These are phyloP conservation scores for Pantala flavescens DNA, from an alignment of 1,140 invertebrate genomes.

Conservation along the genomic window DNA sequence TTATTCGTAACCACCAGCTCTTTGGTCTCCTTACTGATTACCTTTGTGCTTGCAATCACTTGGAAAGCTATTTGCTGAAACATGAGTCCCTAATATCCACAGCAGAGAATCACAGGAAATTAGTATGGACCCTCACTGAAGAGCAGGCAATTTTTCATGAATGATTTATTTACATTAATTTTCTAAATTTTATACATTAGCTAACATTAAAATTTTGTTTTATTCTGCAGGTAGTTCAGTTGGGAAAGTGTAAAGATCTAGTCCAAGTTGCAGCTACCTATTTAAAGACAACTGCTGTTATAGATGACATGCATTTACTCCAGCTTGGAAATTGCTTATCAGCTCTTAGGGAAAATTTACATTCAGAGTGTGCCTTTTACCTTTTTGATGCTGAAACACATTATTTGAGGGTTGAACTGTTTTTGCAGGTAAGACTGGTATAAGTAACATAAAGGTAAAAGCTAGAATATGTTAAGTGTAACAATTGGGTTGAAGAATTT, in stretches of 20 bases:
- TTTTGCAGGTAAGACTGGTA: not conserved
- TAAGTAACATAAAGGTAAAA: too few relatives aligned
- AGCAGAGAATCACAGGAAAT: not conserved
- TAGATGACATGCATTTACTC: not conserved
- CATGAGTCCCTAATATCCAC: not conserved
- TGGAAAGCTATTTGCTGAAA: not conserved
- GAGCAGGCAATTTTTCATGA: not conserved
- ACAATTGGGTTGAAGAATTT: too few relatives aligned
- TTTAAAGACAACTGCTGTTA: not conserved
- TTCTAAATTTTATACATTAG: not conserved
- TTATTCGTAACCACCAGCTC: not conserved
- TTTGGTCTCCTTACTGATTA: not conserved
- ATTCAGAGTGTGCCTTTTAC: not conserved
- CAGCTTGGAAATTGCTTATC: not conserved
- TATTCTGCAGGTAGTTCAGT: not conserved
- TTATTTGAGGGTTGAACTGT: not conserved
- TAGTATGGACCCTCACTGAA: not conserved
- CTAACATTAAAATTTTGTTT: not conserved
- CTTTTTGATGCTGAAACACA: not conserved
- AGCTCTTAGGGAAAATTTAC: not conserved
- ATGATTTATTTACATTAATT: not conserved
- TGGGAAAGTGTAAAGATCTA: not conserved
- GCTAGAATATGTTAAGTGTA: too few relatives aligned
- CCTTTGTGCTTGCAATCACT: not conserved
- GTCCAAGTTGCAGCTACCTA: not conserved